Evolutionary conservation across 2,888 invertebrate species (phyloP), one percentile per base, ranked within the genome.

Genomic region (Lasius platythorax): DNA sequence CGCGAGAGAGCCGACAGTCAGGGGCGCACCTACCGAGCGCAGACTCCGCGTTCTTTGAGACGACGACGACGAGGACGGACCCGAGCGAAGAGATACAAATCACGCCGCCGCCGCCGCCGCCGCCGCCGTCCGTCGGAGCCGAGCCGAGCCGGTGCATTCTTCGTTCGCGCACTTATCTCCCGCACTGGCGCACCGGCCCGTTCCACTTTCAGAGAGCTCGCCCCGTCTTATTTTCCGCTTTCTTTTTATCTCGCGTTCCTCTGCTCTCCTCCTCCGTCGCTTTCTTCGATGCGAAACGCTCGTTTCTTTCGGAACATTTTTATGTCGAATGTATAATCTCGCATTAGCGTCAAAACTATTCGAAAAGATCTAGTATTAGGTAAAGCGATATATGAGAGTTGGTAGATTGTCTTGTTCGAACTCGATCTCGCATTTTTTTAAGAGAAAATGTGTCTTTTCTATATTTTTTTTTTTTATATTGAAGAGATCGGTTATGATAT

Each of bases 11-110:
- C 90, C 90, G 92, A 91, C 91, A 91, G 87, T 91, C 93, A 93
- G 93, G 93, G 93, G 91, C 93, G 93, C 93, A 93, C 92, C 93
- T 93, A 93, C 83, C 81, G 53, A 74, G 78, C 81, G 75, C 87
- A 67, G 78, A 82, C 88, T 85, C 86, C 87, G 46, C 8, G 28
- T 85, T 85, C 83, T 73, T 56, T 82, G 46, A 37, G 9, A 4
- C 28, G n/a, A 6, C 18, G 72, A 68, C 70, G 70, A 68, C 72
- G 70, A 23, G 0, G 23, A 68, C 72, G 72, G 61, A 37, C 56
- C 72, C 82, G 79, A 81, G 58, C 50, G 33, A 37, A 28, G 76
- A 79, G 89, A 87, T 90, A 89, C 88, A 85, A 92, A 92, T 92
- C 91, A 87, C 72, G 79, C 72, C 43, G 56, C 18, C 18, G 50